Evolutionary conservation across 2,888 invertebrate genomes (phyloP), one percentile per base, ranked within the genome.

Genomic region (Steromphala cineraria): DNA sequence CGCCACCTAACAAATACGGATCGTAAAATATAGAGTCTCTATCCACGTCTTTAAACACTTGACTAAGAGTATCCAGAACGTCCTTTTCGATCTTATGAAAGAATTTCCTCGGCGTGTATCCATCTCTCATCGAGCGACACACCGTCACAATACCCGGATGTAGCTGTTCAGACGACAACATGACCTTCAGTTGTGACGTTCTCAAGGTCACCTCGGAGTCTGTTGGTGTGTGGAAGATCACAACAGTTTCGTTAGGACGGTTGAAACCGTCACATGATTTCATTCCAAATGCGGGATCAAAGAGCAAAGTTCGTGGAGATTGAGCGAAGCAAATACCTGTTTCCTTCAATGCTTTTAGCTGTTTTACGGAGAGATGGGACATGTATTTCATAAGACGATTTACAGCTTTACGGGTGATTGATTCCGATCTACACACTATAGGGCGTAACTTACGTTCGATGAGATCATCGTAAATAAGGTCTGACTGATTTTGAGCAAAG

Each of bases 121-220:
- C 92, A 78, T 91, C 91, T 53, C 92, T 79, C 28, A 91, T 85
- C 0, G 91, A 91, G 15, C 92, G 80, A 80, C 89, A 89, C 0
- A 92, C 81, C 4, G 91, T 91, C 8, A 91, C 87, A 15, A 91
- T 62, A n/a, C 75, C 55, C 3, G 90, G 89, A 13, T 75, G 81
- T 15, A 75, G 67, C 1, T 79, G 55, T 13, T 85, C 84, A 8
- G 87, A 55, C 36, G 53, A 2, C 7, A 55, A 40, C 46, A 82
- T 62, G n/a, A 24, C 28, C 24, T 74, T 19, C 1, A 80, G 53
- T 8, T 78, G 67, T 40, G 46, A 28, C 5, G 89, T 81, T 52
- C 89, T 79, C 17, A 79, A 40, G 0, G 28, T 52, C 7, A 89
- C 83, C 62, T 91, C 90, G 0, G 77, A n/a, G n/a, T 31, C 19